phyloP scores from a whole-genome alignment of 2,888 invertebrate genomes.

The Achlya flavicornis region DNA sequence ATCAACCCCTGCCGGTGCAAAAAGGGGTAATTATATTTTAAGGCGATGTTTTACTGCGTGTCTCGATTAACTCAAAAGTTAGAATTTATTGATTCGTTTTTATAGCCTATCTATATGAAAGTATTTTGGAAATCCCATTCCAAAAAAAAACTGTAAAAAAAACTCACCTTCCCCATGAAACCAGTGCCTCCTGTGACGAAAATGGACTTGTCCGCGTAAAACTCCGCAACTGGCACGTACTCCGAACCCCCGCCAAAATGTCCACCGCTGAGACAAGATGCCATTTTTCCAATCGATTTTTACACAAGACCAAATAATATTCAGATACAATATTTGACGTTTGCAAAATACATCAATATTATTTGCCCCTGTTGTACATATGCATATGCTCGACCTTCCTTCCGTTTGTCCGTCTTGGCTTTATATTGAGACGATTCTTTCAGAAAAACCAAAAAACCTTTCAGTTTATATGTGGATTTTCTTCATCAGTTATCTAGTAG shows the following conservation, averaged over 20 bases:
- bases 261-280: constrained; percentile 67
- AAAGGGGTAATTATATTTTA: too few relatives aligned
- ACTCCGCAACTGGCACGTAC: constrained; percentile 85
- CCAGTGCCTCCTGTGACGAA: constrained; percentile 94
- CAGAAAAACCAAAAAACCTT: constrained; percentile 16
- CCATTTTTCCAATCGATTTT: constrained; percentile 57
- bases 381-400: background rate
- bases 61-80: too few relatives aligned
- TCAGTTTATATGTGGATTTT: constrained; percentile 12
- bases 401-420: background rate
- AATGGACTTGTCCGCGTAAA: constrained; percentile 88
- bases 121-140: too few relatives aligned
- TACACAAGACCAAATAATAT: constrained; percentile 15
- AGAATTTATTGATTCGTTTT: too few relatives aligned
- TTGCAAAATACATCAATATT: constrained; percentile 3
- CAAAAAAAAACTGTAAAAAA: too few relatives aligned
- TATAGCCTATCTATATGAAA: too few relatives aligned
- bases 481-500: constrained; percentile 23
- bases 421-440: background rate
- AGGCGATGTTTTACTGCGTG: too few relatives aligned
- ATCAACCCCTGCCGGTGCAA: too few relatives aligned
- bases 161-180: constrained; percentile 92
- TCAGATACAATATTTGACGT: constrained; percentile 2
- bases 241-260: constrained; percentile 63
- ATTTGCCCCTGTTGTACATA: background rate